These are phyloP conservation scores for Pogonus chalceus DNA, from an alignment of 1,140 invertebrate species.

Conservation along the genomic window DNA sequence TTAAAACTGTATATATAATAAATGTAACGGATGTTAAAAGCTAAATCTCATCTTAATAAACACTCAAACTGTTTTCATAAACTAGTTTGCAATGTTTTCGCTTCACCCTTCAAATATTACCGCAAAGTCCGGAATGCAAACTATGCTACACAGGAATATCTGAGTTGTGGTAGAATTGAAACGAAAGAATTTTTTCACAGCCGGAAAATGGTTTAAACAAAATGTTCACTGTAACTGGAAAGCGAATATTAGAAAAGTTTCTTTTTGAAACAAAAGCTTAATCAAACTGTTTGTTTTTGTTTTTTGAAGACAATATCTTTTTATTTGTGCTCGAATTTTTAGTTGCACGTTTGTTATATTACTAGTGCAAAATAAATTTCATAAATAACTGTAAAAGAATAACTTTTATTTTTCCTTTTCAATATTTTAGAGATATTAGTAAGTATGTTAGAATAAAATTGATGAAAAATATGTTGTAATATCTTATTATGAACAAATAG, in stretches of 20 bases:
- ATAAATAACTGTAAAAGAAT: not conserved
- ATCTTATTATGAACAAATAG: not conserved
- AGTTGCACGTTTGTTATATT: no score
- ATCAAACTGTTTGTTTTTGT: not conserved
- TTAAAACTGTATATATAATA: no score
- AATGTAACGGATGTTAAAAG: no score
- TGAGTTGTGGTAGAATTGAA: not conserved
- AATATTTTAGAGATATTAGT: not conserved
- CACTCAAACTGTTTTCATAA: not conserved
- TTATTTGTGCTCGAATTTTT: not conserved
- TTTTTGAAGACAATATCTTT: not conserved
- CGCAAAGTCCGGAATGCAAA: not conserved
- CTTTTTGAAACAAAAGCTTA: not conserved
- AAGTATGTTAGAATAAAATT: no score
- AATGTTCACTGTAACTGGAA: not conserved
- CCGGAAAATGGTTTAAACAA: not conserved
- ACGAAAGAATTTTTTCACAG: not conserved
- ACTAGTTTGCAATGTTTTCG: not conserved
- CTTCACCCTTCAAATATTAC: not conserved
- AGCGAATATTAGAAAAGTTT: not conserved
- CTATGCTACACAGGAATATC: not conserved
- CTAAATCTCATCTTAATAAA: constrained; percentile 1
- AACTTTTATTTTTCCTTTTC: not conserved
- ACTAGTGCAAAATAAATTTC: not conserved
- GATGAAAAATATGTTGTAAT: no score